Evolutionary conservation across 2,113 vertebrate genomes (phyloP).

Genomic region (Gopherus evgoodei): DNA sequence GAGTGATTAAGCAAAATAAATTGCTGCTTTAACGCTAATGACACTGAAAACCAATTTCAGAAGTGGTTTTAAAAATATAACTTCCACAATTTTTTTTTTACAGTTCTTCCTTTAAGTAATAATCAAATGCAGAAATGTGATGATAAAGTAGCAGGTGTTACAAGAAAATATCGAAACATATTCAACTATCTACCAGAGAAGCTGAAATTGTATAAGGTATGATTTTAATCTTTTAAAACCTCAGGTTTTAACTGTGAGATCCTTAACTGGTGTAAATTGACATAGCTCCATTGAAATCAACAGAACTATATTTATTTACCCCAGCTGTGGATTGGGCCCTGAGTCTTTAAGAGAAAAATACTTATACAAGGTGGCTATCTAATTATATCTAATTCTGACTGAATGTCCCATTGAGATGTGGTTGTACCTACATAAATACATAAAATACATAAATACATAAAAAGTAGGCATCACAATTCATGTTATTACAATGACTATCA

Average conservation of each 20-base stretch:
- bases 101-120: not conserved
- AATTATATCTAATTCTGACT: not conserved
- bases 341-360: not conserved
- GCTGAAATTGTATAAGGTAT: not conserved
- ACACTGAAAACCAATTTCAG: not conserved
- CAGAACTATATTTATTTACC: not conserved
- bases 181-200: not conserved
- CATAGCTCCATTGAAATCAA: not conserved
- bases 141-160: not conserved
- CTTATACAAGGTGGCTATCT: not conserved
- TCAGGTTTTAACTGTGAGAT: not conserved
- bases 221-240: not conserved
- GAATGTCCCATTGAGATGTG: not conserved
- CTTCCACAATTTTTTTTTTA: not conserved
- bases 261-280: not conserved
- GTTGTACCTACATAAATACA: not conserved
- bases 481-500: not conserved
- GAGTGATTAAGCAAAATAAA: not conserved
- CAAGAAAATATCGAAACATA: not conserved
- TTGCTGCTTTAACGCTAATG: conserved; percentile 8
- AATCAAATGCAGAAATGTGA: not conserved
- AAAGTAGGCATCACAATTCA: not conserved
- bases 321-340: not conserved
- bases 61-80: not conserved
- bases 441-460: not conserved